These are phyloP conservation scores for Erinaceus europaeus DNA, from an alignment of 2,113 vertebrate species.

Conservation along the genomic window DNA sequence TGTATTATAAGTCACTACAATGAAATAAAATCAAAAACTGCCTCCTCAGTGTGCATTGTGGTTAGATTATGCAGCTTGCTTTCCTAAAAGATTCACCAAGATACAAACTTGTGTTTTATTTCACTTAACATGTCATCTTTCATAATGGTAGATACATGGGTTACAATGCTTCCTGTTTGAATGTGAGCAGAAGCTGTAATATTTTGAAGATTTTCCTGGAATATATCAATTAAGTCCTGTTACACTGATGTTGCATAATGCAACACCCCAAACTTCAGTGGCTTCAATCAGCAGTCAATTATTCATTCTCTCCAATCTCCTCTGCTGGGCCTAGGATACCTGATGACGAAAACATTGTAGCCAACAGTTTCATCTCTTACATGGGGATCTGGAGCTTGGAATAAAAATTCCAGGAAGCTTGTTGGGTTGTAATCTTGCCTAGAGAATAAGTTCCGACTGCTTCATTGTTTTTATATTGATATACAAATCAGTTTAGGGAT, in stretches of 20 bases:
- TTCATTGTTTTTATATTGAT: not conserved
- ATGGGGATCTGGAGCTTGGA: constrained; percentile 3
- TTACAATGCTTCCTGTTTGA: constrained; percentile 1
- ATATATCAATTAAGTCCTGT: not conserved
- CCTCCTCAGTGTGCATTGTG: not conserved
- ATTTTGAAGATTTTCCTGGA: not conserved
- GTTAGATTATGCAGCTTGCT: constrained; percentile 21
- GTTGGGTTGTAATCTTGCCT: not conserved
- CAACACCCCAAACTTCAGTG: not conserved
- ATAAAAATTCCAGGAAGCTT: not conserved
- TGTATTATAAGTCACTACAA: constrained; percentile 38
- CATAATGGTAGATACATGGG: not conserved
- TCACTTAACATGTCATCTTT: not conserved
- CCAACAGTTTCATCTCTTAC: not conserved
- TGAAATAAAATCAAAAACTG: constrained; percentile 34
- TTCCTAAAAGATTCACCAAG: constrained; percentile 1
- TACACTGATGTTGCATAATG: not conserved
- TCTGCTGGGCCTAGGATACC: constrained; percentile 26
- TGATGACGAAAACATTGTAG: not conserved
- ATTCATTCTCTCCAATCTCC: not conserved
- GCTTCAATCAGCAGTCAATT: not conserved
- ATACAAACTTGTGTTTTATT: not conserved
- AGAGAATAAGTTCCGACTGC: not conserved
- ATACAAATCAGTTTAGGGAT: not conserved
- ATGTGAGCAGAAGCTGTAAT: not conserved